These are phyloP conservation scores for Holcopasites calliopsidis DNA, from an alignment of 1,140 invertebrate species.

Conservation along the genomic window DNA sequence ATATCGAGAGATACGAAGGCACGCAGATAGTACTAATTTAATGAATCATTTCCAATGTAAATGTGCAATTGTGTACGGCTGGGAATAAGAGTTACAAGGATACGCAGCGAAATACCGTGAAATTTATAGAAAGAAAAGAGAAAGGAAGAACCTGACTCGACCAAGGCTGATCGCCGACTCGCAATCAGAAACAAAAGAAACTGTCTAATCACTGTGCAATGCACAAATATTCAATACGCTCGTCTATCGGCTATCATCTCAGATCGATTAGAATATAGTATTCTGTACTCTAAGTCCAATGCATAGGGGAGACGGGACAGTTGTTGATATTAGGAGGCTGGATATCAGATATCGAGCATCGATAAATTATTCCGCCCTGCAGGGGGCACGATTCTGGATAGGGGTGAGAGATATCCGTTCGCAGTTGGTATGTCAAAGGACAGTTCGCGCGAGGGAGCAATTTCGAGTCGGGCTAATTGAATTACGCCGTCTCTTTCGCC, in stretches of 20 bases:
- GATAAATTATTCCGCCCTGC: constrained; percentile 22
- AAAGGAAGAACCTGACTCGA: neutral
- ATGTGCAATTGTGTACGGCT: neutral
- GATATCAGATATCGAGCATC: constrained; percentile 37
- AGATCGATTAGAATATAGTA: no score
- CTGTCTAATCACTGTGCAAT: no score
- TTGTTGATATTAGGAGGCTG: neutral
- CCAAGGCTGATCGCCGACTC: neutral
- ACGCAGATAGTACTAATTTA: neutral
- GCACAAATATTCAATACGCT: no score
- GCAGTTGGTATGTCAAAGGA: neutral
- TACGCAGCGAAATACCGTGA: neutral
- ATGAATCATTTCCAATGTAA: no score
- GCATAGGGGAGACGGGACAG: no score
- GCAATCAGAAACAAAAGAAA: no score
- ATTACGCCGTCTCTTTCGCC: neutral
- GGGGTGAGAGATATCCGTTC: constrained; percentile 9
- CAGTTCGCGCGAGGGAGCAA: constrained; percentile 7
- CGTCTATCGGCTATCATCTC: no score
- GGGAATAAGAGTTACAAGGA: neutral
- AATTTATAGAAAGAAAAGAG: neutral
- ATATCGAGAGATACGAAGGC: no score
- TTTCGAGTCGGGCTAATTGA: constrained; percentile 29
- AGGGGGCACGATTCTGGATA: neutral
- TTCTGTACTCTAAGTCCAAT: no score